Conservation (phyloP, 2,888 invertebrate genomes). For the Andrena haemorrhoa region DNA sequence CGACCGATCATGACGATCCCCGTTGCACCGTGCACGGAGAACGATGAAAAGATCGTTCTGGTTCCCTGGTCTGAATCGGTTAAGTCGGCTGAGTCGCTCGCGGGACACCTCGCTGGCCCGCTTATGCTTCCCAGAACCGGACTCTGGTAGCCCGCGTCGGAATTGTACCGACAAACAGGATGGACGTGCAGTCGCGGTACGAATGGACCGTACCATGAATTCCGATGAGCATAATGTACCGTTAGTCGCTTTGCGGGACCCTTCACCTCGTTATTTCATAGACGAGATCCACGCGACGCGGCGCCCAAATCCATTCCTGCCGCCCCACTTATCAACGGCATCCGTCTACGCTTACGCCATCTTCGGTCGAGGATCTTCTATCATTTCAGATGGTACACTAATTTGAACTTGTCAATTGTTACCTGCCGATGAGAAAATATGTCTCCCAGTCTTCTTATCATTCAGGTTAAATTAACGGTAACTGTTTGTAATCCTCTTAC, state of each 20-base stretch:
- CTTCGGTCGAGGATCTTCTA: neutral
- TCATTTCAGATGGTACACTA: neutral
- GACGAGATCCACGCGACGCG: slow-evolving; percentile 55
- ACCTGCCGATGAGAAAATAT: too few species aligned
- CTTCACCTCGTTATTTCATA: slow-evolving; percentile 74
- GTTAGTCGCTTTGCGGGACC: slow-evolving; percentile 81
- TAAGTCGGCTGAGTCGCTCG: slow-evolving; percentile 11
- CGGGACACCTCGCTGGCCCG: slow-evolving; percentile 63
- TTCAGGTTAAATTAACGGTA: neutral
- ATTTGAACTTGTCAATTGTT: too few species aligned
- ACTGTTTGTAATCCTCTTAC: neutral
- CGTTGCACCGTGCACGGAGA: neutral
- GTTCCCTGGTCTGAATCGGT: slow-evolving; percentile 21
- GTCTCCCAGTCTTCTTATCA: too few species aligned
- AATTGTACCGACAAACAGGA: slow-evolving; percentile 69
- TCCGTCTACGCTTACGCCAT: neutral
- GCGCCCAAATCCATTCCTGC: slow-evolving; percentile 50
- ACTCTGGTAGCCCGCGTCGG: slow-evolving; percentile 55
- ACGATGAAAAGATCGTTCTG: slow-evolving; percentile 18
- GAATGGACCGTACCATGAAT: slow-evolving; percentile 82
- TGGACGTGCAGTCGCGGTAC: slow-evolving; percentile 68
- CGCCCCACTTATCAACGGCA: slow-evolving; percentile 22
- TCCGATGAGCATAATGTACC: slow-evolving; percentile 83
- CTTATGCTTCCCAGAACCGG: slow-evolving; percentile 68
- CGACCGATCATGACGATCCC: neutral